Base-by-base conservation (phyloP, 2,888 invertebrate species). In the Erebia palarica region DNA sequence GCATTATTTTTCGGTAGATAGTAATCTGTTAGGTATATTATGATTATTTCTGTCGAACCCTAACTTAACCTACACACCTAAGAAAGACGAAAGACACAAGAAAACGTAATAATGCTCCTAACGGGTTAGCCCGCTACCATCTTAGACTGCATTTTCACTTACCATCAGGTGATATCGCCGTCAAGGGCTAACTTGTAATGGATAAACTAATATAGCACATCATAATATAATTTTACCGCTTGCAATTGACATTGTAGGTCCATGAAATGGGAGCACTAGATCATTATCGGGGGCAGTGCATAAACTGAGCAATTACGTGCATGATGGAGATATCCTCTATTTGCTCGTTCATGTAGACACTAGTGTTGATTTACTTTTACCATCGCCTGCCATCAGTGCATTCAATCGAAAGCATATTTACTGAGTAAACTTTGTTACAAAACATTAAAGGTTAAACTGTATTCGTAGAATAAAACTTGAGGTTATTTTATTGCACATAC, bases 221-320 rank as follows among this genome's bases (percentile, higher is more conserved):
- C 14, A n/a, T 16, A 18, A n/a, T n/a, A 58, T 27, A 57, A 13
- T 11, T 57, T 18, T 10, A 57, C 57, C 57, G 58, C 36, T 8
- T 27, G 16, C 49, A 14, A 27, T 63, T 14, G 63, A 47, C 14
- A 49, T 16, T 49, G 21, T 49, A 59, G n/a, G 27, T 42, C 68
- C 21, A 53, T 68, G 60, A 18, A 53, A 60, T 61, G 51, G 42
- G 27, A 59, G 36, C 47, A 57, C 51, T 53, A 53, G 60, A 60
- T 68, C 59, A 66, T 44, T 57, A 73, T 73, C 65, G 61, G 71
- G 64, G 71, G 64, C 69, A 69, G 72, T 73, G 72, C 75, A 77
- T 76, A 77, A 75, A 77, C 69, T 76, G 75, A 75, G 77, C 76
- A 76, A 77, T 80, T 78, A 73, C 18, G 57, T 67, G 60, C 18